Base-by-base conservation (phyloP, 2,113 vertebrate species). In the Mellivora capensis region DNA sequence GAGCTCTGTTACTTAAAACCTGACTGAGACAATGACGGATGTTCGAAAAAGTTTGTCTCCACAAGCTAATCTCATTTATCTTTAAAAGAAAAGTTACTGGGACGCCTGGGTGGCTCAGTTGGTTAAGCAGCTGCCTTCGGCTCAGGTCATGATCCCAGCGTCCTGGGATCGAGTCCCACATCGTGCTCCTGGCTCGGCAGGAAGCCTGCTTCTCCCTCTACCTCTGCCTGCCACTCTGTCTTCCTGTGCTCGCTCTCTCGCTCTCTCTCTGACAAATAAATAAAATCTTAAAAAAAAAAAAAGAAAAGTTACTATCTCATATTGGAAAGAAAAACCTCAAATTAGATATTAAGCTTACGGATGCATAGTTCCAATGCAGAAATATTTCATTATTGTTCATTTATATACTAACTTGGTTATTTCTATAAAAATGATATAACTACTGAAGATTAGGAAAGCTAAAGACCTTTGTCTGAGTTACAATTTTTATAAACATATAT, bases 201-300 rank as follows among this genome's bases (percentile, higher is more conserved):
- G n/a, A n/a, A n/a, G n/a, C n/a, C n/a, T n/a, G n/a, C n/a, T n/a
- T n/a, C n/a, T n/a, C n/a, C n/a, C n/a, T n/a, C n/a, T n/a, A n/a
- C n/a, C n/a, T n/a, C n/a, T n/a, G n/a, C n/a, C n/a, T n/a, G n/a
- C n/a, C n/a, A n/a, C n/a, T n/a, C n/a, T n/a, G n/a, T n/a, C n/a
- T n/a, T n/a, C n/a, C n/a, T n/a, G n/a, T n/a, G n/a, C n/a, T n/a
- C n/a, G n/a, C n/a, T n/a, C n/a, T n/a, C n/a, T n/a, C n/a, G n/a
- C n/a, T n/a, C n/a, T n/a, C n/a, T n/a, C n/a, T n/a, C n/a, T n/a
- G n/a, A n/a, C n/a, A n/a, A n/a, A n/a, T n/a, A n/a, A n/a, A n/a
- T n/a, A n/a, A n/a, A n/a, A 69, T 62, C 62, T 72, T 93, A 86
- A 23, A 90, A 87, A 90, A 62, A 61, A 90, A 87, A 23, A 90